phyloP scores from a whole-genome alignment of 2,888 invertebrate species.

The Cabera pusaria region DNA sequence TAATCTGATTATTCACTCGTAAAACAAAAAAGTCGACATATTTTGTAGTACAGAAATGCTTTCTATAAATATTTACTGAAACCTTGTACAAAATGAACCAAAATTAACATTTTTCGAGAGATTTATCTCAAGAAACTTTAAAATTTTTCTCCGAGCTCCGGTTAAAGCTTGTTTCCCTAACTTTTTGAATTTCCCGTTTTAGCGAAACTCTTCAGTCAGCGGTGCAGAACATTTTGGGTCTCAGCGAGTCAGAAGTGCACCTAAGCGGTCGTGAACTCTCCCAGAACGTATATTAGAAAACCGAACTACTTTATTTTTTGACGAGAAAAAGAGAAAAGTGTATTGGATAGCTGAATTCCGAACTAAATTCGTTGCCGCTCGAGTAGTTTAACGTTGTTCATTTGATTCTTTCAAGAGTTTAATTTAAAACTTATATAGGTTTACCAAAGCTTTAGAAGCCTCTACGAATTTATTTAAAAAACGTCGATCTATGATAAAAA shows the following conservation, averaged over 20 bases:
- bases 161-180: conserved; percentile 23
- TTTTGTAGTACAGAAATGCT: no score
- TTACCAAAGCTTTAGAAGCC: no score
- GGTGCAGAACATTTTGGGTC: conserved; percentile 53
- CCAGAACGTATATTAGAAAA: conserved; percentile 39
- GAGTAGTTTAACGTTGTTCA: conserved; percentile 28
- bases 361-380: conserved; percentile 16
- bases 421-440: neutral
- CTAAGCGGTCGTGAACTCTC: conserved; percentile 53
- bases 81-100: no score
- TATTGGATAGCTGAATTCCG: conserved; percentile 28
- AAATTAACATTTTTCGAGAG: conserved; percentile 7
- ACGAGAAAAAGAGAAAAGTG: conserved; percentile 29
- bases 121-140: conserved; percentile 17
- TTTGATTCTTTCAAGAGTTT: conserved; percentile 11
- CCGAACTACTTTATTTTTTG: conserved; percentile 29
- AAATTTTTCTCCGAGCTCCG: conserved; percentile 10
- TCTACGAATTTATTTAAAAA: no score
- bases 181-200: conserved; percentile 40
- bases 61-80: no score
- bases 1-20: no score
- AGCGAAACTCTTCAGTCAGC: conserved; percentile 45
- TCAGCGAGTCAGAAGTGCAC: conserved; percentile 52
- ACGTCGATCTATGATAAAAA: no score
- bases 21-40: no score